Conservation (phyloP, 2,113 vertebrate species). For the Scomber japonicus region DNA sequence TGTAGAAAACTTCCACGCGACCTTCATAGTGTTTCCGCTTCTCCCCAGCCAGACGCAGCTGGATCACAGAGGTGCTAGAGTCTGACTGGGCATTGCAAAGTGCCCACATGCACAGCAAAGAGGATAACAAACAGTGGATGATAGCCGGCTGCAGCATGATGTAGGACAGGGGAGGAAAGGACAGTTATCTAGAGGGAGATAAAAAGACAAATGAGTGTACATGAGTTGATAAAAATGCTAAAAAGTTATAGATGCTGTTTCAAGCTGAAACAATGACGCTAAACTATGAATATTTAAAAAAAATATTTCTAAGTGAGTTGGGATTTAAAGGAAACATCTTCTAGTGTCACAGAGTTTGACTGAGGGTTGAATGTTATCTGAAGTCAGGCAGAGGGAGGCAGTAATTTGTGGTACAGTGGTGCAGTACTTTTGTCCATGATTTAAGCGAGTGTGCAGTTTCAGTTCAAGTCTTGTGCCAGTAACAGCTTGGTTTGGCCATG, state of each 20-base stretch:
- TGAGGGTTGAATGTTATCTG: slow-evolving; percentile 12
- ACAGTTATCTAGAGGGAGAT: slow-evolving; percentile 30
- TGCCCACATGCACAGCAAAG: slow-evolving; percentile 50
- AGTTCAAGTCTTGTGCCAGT: slow-evolving; percentile 17
- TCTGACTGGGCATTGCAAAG: slow-evolving; percentile 70
- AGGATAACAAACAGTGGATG: slow-evolving; percentile 36
- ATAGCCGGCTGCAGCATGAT: slow-evolving; percentile 58
- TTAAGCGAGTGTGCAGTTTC: slow-evolving; percentile 31
- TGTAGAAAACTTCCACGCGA: slow-evolving; percentile 92
- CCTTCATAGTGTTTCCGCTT: slow-evolving; percentile 94
- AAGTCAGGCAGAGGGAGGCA: slow-evolving; percentile 13
- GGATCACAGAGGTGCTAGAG: slow-evolving; percentile 77
- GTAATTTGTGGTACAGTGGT: slow-evolving; percentile 47
- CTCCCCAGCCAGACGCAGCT: slow-evolving; percentile 91
- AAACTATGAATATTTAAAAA: neutral
- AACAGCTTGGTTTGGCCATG: slow-evolving; percentile 55
- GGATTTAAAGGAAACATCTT: neutral
- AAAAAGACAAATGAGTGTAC: slow-evolving; percentile 4
- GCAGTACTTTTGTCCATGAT: slow-evolving; percentile 38
- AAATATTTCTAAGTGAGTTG: neutral
- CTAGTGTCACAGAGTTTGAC: neutral
- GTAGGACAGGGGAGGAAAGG: slow-evolving; percentile 16
- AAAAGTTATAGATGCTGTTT: neutral
- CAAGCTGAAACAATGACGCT: neutral
- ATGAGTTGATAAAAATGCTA: neutral